phyloP scores from a whole-genome alignment of 2,113 vertebrate species.

The Martes martes region DNA sequence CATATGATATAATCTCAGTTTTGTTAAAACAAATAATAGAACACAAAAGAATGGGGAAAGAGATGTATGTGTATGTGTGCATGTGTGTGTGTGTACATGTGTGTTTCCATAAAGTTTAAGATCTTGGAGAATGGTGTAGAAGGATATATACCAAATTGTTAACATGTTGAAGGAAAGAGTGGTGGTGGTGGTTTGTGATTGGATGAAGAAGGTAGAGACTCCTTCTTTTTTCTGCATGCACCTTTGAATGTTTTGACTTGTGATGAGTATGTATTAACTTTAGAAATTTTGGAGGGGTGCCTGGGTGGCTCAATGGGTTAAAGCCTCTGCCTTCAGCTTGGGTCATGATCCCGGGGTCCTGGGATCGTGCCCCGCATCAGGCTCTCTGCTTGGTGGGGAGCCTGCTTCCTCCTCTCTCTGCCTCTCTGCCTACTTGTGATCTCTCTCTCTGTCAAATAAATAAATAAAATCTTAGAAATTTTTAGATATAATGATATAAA shows the following conservation, averaged over 20 bases:
- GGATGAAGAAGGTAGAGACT: neutral
- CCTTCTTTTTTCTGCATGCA: neutral
- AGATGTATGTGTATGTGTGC: neutral
- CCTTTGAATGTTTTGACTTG: neutral
- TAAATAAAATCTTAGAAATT: neutral
- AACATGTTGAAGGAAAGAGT: neutral
- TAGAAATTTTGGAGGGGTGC: neutral
- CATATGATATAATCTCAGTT: neutral
- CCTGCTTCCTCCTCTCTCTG: no score
- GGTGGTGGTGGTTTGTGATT: neutral
- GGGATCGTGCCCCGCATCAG: no score
- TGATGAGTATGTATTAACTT: neutral
- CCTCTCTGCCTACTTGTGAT: no score
- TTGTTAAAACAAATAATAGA: neutral
- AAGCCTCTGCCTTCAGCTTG: no score
- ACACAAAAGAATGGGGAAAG: neutral
- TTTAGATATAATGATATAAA: neutral
- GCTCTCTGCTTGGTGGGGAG: no score
- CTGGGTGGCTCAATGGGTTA: no score
- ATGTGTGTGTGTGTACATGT: neutral
- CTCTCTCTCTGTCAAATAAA: no score
- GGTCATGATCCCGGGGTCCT: no score
- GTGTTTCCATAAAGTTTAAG: neutral
- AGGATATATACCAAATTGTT: neutral
- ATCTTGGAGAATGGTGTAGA: neutral